Evolutionary conservation across 1,140 invertebrate genomes (phyloP).

Genomic region (Battus philenor): DNA sequence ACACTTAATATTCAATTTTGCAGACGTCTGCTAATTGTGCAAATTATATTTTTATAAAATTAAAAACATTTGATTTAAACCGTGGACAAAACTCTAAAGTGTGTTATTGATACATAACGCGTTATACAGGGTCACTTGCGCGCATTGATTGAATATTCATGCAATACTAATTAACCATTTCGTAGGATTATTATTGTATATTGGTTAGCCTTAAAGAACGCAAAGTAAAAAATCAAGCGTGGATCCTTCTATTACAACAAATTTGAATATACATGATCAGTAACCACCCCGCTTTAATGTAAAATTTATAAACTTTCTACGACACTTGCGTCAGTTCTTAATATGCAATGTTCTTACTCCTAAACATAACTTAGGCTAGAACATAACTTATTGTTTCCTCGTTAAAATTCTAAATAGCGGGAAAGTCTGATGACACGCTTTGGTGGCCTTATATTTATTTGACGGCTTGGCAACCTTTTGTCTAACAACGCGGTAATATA

Average conservation of each 20-base stretch:
- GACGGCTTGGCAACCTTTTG: slow-evolving; percentile 2
- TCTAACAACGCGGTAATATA: not conserved
- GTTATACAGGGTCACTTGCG: too few relatives aligned
- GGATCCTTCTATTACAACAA: slow-evolving; percentile 9
- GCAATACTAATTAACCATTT: too few relatives aligned
- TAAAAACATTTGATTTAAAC: too few relatives aligned
- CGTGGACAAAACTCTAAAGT: too few relatives aligned
- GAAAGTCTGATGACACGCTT: slow-evolving; percentile 11
- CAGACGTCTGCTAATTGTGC: too few relatives aligned
- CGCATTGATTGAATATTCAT: too few relatives aligned
- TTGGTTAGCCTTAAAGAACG: too few relatives aligned
- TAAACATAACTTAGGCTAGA: slow-evolving; percentile 11
- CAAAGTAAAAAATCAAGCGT: too few relatives aligned
- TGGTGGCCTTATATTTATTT: slow-evolving; percentile 10
- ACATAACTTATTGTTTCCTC: slow-evolving; percentile 14
- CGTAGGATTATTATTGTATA: too few relatives aligned
- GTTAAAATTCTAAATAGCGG: slow-evolving; percentile 11
- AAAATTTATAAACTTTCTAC: slow-evolving; percentile 14
- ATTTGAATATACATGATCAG: slow-evolving; percentile 9
- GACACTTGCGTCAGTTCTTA: slow-evolving; percentile 1
- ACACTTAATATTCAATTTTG: too few relatives aligned
- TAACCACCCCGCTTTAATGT: not conserved
- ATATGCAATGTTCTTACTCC: not conserved
- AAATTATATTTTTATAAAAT: too few relatives aligned
- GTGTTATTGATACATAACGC: too few relatives aligned